Evolutionary conservation across 1,140 invertebrate genomes (phyloP), one percentile per base, ranked within the genome.

Genomic region (Dendrolimus punctatus): DNA sequence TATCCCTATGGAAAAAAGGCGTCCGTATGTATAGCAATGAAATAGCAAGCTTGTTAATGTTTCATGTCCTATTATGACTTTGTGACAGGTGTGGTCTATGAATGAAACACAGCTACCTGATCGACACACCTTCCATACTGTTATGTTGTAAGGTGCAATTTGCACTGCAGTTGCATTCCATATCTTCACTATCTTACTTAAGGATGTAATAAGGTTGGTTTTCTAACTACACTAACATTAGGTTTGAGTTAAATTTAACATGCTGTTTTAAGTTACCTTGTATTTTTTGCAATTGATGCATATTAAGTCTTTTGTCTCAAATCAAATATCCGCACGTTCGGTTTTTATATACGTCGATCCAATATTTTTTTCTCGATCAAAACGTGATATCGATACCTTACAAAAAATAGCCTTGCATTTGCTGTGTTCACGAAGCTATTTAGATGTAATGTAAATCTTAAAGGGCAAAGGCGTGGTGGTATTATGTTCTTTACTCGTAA

Each of bases 381-480:
- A 48, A 54, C 53, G 45, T 57, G 52, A 51, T 49, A 52, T 50
- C n/a, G 47, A 51, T 50, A 50, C 39, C 38, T 7, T 37, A 49
- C 39, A 58, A 52, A 52, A 62, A 60, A 50, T 62, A 68, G 57
- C 63, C 68, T 68, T 71, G 62, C 66, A 60, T 58, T 61, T 52
- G 57, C 53, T 62, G 57, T 65, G 64, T 63, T 67, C 66, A 62
- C 59, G 64, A 58, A 73, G 61, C 69, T 74, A 76, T 80, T 81
- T 72, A 71, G 68, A 68, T 66, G 64, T 68, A 68, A 75, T 67
- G 70, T 80, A 76, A 78, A 79, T 80, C 57, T 58, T 66, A 82
- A 82, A 82, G 81, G 74, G 77, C 74, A 77, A 65, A 82, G 75
- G 79, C 73, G 76, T 72, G 74, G 71, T 61, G 68, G 63, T 68